phyloP scores from a whole-genome alignment of 2,888 invertebrate genomes.

The Allygus modestus region DNA sequence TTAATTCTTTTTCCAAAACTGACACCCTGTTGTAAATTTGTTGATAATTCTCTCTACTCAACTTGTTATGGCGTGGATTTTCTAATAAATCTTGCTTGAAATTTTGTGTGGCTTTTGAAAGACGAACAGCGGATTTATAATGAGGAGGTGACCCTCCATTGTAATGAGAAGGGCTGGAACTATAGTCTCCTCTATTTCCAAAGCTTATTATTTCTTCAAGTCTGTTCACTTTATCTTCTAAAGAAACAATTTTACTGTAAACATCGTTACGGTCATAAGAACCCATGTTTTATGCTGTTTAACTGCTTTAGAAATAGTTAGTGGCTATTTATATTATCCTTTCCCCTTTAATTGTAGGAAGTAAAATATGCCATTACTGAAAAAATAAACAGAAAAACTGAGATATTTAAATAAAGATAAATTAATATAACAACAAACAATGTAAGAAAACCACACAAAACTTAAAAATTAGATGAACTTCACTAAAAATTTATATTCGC shows the following conservation, averaged over 20 bases:
- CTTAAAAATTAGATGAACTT: no score
- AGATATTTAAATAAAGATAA: no score
- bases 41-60: background rate
- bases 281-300: background rate
- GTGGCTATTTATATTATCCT: no score
- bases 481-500: no score
- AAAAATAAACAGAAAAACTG: no score
- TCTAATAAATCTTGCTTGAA: conserved; percentile 24
- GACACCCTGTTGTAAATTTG: background rate
- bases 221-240: conserved; percentile 24
- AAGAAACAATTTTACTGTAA: background rate
- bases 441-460: no score
- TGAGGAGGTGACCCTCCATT: background rate
- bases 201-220: background rate
- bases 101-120: background rate
- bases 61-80: background rate
- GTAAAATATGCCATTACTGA: no score
- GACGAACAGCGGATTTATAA: conserved; percentile 1
- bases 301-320: no score
- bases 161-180: background rate
- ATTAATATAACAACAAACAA: no score
- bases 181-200: background rate
- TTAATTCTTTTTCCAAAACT: background rate
- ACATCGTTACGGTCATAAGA: background rate
- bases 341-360: no score